Base-by-base conservation (phyloP, 2,797 vertebrate species). In the Phylloscopus collybita region DNA sequence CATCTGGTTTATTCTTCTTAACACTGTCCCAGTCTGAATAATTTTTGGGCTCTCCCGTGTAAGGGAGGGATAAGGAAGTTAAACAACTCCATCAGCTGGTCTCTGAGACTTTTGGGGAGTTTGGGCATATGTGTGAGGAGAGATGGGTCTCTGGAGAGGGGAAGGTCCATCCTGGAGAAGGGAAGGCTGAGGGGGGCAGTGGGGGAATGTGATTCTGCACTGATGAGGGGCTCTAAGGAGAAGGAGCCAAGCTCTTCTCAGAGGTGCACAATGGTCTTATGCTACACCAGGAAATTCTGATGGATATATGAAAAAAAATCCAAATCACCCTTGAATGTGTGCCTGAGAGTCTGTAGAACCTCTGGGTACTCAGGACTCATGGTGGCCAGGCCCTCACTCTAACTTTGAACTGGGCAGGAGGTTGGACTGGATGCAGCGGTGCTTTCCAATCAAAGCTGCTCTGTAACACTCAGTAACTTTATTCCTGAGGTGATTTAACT, bases 181-280 rank as follows among this genome's bases (percentile, higher is more conserved):
- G 15, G 27, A 80, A 70, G 16, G 49, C 22, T 53, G 42, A 34
- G 16, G 14, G 3, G 2, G 11, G 6, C 16, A 18, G 4, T 25
- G 13, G 11, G 30, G 13, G 8, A 32, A 86, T 27, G 16, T 45
- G 47, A 13, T 13, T 34, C 20, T 36, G 74, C 0, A 0, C 2
- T 3, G 5, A 10, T 59, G 27, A 61, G 14, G 8, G 13, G 10
- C 6, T 64, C 10, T 38, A 27, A 49, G 23, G 17, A 65, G n/a
- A 45, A 59, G 20, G 10, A 90, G 1, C 6, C 16, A 45, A 34
- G 9, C 5, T 87, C 8, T 75, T 79, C 18, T 30, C 19, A 79
- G 27, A 53, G 26, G 11, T 30, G 3, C 12, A 34, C 0, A 1
- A 3, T 12, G 23, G 19, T 10, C 8, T 6, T 53, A 4, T 22